These are phyloP conservation scores for Tautogolabrus adspersus DNA, from an alignment of 2,113 vertebrate genomes.

Conservation along the genomic window DNA sequence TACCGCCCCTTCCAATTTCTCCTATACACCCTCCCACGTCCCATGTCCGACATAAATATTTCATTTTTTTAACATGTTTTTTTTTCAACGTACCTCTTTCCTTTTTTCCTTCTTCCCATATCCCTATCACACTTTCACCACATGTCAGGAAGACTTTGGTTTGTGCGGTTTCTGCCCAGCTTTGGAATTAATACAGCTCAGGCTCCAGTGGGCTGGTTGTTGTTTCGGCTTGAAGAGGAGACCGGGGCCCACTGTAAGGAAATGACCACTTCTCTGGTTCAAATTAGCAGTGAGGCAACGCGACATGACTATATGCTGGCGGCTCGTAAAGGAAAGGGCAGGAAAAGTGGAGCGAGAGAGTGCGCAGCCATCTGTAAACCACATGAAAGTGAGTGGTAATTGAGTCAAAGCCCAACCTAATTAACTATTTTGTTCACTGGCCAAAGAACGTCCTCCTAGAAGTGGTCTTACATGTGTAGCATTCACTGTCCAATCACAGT, in stretches of 20 bases:
- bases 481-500: slow-evolving; percentile 42
- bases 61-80: slow-evolving; percentile 33
- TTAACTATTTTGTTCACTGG: slow-evolving; percentile 75
- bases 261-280: slow-evolving; percentile 82
- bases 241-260: slow-evolving; percentile 62
- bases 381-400: slow-evolving; percentile 80
- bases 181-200: slow-evolving; percentile 58
- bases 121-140: slow-evolving; percentile 66
- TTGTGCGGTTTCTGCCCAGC: slow-evolving; percentile 66
- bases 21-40: slow-evolving; percentile 33
- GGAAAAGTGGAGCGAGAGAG: slow-evolving; percentile 57
- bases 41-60: slow-evolving; percentile 25
- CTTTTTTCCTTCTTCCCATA: slow-evolving; percentile 52
- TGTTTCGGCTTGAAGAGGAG: slow-evolving; percentile 47
- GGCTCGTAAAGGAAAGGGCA: slow-evolving; percentile 55
- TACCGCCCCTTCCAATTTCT: slow-evolving; percentile 18
- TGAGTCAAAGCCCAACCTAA: slow-evolving; percentile 73
- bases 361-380: slow-evolving; percentile 74
- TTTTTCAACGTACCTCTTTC: slow-evolving; percentile 30
- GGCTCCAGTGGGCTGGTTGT: slow-evolving; percentile 47
- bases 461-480: slow-evolving; percentile 66
- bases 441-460: slow-evolving; percentile 67
- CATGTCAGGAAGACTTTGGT: slow-evolving; percentile 69
- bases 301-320: slow-evolving; percentile 70
- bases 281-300: slow-evolving; percentile 82